These are phyloP conservation scores for Pachyseris speciosa DNA, from an alignment of 64 coral and sea anemone species.

Conservation along the genomic window DNA sequence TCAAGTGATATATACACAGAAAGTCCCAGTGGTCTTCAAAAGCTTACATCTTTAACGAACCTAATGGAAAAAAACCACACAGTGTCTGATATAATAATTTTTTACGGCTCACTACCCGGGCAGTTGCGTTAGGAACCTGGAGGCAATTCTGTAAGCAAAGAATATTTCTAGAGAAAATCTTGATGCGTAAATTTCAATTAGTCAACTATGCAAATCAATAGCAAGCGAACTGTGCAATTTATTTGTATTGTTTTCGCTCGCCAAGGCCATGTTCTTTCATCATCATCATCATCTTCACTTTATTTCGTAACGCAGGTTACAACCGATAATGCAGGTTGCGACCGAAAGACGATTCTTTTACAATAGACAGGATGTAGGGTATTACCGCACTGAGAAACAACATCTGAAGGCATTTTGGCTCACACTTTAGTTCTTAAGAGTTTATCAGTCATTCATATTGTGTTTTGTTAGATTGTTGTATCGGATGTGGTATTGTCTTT, in stretches of 20 bases:
- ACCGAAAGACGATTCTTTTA: background rate
- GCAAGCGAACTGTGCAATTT: background rate
- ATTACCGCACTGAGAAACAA: background rate
- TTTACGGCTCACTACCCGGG: background rate
- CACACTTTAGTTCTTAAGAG: constrained; percentile 24
- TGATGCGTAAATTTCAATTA: background rate
- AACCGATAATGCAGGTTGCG: too few species aligned
- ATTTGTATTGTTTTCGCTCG: background rate
- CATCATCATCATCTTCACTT: too few species aligned
- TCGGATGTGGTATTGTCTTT: constrained; percentile 16
- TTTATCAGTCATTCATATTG: constrained; percentile 38
- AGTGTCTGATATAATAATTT: background rate
- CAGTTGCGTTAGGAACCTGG: background rate
- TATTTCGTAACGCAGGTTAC: too few species aligned
- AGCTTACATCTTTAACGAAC: too few species aligned
- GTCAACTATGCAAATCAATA: background rate
- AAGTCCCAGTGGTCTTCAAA: too few species aligned
- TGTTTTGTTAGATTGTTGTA: constrained; percentile 45
- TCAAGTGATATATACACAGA: background rate
- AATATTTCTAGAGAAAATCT: background rate
- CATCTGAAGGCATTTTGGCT: constrained; percentile 6
- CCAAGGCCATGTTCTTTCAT: background rate
- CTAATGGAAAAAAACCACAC: too few species aligned
- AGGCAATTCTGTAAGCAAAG: background rate
- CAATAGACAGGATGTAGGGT: background rate